A percentile compares a stretch with the other conserved stretches of the same genome.
Evolutionary conservation across 2,888 invertebrate species (phyloP).

Genomic region (Enchytraeus crypticus): DNA sequence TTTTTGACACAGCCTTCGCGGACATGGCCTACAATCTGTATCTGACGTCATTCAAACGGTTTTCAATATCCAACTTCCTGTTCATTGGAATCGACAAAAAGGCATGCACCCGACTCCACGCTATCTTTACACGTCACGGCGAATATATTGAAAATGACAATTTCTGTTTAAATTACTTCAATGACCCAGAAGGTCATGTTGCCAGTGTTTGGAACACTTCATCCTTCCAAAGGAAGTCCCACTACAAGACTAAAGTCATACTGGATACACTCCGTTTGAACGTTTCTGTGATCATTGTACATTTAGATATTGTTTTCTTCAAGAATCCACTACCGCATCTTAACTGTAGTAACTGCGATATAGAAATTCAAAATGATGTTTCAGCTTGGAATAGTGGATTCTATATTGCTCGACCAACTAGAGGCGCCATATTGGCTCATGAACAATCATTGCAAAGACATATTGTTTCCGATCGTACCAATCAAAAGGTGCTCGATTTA

Average conservation of each 20-base stretch:
- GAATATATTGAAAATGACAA: no score
- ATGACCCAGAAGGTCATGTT: neutral
- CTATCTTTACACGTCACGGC: no score
- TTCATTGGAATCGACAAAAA: neutral
- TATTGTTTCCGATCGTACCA: slow-evolving; percentile 15
- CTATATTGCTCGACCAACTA: slow-evolving; percentile 16
- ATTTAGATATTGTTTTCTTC: slow-evolving; percentile 24
- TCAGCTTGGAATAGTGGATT: slow-evolving; percentile 22
- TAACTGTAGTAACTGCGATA: slow-evolving; percentile 19
- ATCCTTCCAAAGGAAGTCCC: slow-evolving; percentile 16
- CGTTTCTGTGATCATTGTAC: slow-evolving; percentile 16
- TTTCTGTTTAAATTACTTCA: neutral
- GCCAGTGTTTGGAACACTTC: slow-evolving; percentile 12
- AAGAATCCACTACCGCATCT: slow-evolving; percentile 22
- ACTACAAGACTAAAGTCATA: slow-evolving; percentile 23
- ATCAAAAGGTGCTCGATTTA: slow-evolving; percentile 9
- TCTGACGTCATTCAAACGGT: neutral
- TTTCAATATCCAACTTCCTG: neutral
- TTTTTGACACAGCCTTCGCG: neutral
- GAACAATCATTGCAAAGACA: slow-evolving; percentile 12
- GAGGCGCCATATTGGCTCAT: slow-evolving; percentile 11
- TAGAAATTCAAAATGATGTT: slow-evolving; percentile 20
- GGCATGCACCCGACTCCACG: neutral
- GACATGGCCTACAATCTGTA: neutral
- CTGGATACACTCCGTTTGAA: slow-evolving; percentile 14